These are phyloP conservation scores for Archocentrus centrarchus DNA, from an alignment of 2,113 vertebrate species.

Conservation along the genomic window DNA sequence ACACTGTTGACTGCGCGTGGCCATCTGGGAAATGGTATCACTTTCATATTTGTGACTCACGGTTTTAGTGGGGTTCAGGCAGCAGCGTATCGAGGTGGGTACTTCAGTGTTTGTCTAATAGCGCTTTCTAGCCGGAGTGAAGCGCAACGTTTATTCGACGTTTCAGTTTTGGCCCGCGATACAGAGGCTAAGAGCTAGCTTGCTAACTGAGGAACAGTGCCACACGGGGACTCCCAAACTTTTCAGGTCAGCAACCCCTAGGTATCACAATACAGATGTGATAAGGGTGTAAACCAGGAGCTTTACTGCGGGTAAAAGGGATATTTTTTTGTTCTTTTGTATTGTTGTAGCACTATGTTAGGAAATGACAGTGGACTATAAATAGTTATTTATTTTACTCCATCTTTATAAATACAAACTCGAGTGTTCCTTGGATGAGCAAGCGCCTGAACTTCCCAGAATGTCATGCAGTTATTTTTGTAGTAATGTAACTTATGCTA, in stretches of 20 bases:
- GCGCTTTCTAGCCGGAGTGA: slow-evolving; percentile 15
- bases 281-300: too few species aligned
- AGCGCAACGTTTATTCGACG: slow-evolving; percentile 68
- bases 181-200: slow-evolving; percentile 65
- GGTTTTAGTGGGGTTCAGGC: neutral
- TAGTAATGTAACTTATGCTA: neutral
- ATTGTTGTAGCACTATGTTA: neutral
- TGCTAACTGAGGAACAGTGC: slow-evolving; percentile 66
- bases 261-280: neutral
- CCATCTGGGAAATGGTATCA: slow-evolving; percentile 28
- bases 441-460: neutral
- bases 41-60: neutral
- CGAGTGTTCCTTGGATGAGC: neutral
- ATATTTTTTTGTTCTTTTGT: neutral
- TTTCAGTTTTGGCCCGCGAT: slow-evolving; percentile 63
- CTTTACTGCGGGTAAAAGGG: neutral
- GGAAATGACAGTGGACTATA: slow-evolving; percentile 11
- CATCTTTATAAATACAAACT: neutral
- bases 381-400: neutral
- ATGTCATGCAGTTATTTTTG: neutral
- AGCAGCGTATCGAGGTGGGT: slow-evolving; percentile 26
- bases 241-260: slow-evolving; percentile 50
- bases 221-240: slow-evolving; percentile 57
- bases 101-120: slow-evolving; percentile 1
- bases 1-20: slow-evolving; percentile 54